phyloP scores from a whole-genome alignment of 1,140 invertebrate genomes.

The Drosophila athabasca region DNA sequence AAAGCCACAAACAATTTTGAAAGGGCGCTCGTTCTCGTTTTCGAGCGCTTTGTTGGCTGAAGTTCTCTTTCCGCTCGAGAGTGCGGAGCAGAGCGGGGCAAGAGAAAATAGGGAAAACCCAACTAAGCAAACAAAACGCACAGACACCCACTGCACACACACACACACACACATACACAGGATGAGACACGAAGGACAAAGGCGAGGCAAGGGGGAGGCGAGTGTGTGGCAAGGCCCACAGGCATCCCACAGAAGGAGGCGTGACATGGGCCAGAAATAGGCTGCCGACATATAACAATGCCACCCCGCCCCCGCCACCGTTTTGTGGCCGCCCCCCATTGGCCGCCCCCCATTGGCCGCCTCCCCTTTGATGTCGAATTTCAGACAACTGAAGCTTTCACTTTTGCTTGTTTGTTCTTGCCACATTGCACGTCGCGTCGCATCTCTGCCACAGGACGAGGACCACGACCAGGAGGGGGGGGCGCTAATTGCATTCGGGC shows the following conservation, averaged over 20 bases:
- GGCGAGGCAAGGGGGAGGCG: neutral
- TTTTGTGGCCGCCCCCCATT: no score
- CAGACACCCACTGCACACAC: conserved; percentile 2
- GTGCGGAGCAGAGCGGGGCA: neutral
- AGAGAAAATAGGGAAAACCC: conserved; percentile 28
- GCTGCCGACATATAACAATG: no score
- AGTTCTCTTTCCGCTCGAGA: conserved; percentile 13
- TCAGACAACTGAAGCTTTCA: conserved; percentile 31
- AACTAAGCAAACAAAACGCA: conserved; percentile 39
- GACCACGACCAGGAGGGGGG: neutral
- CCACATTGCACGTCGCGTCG: neutral
- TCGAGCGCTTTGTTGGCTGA: conserved; percentile 28
- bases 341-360: no score
- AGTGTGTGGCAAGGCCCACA: conserved; percentile 10
- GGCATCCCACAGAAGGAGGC: conserved; percentile 1
- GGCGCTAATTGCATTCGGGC: conserved; percentile 60
- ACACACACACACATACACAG: no score
- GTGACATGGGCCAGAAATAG: conserved; percentile 5
- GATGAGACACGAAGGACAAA: no score
- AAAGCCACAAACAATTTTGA: conserved; percentile 32
- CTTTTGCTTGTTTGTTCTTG: conserved; percentile 8
- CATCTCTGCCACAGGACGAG: neutral
- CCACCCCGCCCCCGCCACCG: no score
- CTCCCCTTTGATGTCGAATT: no score
- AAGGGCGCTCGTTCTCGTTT: conserved; percentile 32